A percentile compares a stretch with the other conserved stretches of the same genome.
These are phyloP conservation scores for Nipponia nippon DNA, from an alignment of 2,113 vertebrate species.

Conservation along the genomic window DNA sequence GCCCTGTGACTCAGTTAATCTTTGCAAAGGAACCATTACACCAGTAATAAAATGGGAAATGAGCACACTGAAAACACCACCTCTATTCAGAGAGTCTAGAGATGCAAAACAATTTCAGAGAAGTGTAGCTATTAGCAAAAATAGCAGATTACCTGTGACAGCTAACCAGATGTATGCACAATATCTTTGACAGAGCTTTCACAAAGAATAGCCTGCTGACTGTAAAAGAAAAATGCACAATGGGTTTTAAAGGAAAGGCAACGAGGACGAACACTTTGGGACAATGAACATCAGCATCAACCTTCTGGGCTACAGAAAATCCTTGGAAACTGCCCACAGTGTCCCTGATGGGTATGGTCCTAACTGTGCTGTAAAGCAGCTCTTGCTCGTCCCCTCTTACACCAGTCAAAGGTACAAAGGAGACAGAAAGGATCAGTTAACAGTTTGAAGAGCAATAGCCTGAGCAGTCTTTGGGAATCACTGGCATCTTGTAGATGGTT, in stretches of 20 bases:
- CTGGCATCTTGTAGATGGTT: not conserved
- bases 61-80: not conserved
- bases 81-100: conserved; percentile 1
- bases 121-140: conserved; percentile 45
- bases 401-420: not conserved
- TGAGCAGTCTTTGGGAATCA: not conserved
- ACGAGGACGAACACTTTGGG: not conserved
- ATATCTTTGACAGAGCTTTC: not conserved
- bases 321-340: not conserved
- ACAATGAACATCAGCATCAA: not conserved
- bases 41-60: conserved; percentile 14
- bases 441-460: not conserved
- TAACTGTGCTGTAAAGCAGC: not conserved
- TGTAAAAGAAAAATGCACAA: not conserved
- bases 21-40: conserved; percentile 19
- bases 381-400: not conserved
- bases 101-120: conserved; percentile 25
- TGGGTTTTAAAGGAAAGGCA: not conserved
- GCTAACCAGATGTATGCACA: not conserved
- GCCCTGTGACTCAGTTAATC: conserved; percentile 26
- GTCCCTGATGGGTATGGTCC: not conserved
- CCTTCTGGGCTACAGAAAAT: not conserved
- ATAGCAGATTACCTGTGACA: conserved; percentile 38
- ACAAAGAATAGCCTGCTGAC: not conserved
- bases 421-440: not conserved